Conservation (phyloP, 23 tunicate species). For the Corella eumyota region DNA sequence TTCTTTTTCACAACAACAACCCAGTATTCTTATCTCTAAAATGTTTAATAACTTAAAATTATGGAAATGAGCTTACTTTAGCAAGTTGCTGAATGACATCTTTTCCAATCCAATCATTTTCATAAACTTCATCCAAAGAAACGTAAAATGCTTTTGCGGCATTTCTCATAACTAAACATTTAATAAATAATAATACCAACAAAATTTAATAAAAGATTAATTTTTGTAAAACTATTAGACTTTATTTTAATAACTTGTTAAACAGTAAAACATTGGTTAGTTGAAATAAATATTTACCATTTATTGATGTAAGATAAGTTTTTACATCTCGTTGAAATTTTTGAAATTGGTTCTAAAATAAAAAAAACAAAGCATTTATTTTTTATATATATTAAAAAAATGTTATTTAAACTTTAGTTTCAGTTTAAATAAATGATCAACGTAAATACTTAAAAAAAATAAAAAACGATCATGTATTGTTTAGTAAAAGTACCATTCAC, state of each 20-base stretch:
- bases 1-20: too few relatives aligned
- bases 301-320: constrained; percentile 44
- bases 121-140: constrained; percentile 63
- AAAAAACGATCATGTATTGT: too few relatives aligned
- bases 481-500: too few relatives aligned
- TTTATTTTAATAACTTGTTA: not conserved
- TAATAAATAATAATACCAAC: not conserved
- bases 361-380: not conserved
- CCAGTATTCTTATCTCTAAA: too few relatives aligned
- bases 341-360: constrained; percentile 49
- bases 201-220: too few relatives aligned
- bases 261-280: constrained; percentile 1
- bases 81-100: constrained; percentile 43
- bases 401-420: not conserved
- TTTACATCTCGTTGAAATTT: constrained; percentile 83
- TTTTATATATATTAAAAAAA: not conserved
- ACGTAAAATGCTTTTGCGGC: constrained; percentile 45
- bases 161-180: constrained; percentile 43
- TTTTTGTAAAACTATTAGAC: not conserved
- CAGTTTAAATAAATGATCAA: not conserved
- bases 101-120: constrained; percentile 85
- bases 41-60: too few relatives aligned
- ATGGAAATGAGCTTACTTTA: too few relatives aligned
- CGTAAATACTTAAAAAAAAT: too few relatives aligned
- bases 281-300: constrained; percentile 21